phyloP scores from a whole-genome alignment of 2,113 vertebrate species.

The Lathamus discolor region DNA sequence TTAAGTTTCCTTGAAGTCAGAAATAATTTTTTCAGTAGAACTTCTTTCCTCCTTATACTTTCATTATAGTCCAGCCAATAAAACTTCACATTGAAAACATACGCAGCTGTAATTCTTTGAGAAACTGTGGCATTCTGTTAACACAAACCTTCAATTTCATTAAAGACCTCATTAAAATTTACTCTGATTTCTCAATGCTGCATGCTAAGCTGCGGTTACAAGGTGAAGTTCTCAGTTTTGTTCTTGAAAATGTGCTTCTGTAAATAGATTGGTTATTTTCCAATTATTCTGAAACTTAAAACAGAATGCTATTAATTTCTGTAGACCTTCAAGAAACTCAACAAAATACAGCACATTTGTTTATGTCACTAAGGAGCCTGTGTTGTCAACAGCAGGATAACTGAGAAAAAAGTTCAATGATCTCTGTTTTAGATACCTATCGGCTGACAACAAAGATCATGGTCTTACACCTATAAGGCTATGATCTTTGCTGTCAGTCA shows the following conservation, averaged over 20 bases:
- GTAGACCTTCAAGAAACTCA: not conserved
- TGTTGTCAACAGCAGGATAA: not conserved
- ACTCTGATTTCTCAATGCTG: not conserved
- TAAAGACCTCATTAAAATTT: not conserved
- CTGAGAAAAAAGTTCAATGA: not conserved
- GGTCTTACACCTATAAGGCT: not conserved
- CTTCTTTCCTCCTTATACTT: not conserved
- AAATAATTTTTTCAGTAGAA: not conserved
- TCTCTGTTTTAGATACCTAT: not conserved
- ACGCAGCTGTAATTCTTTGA: not conserved
- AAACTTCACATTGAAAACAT: not conserved
- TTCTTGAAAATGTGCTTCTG: not conserved
- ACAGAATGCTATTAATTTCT: not conserved
- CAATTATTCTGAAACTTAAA: not conserved
- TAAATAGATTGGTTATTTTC: not conserved
- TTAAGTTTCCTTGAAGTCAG: not conserved
- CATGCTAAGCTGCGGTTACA: not conserved
- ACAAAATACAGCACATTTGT: not conserved
- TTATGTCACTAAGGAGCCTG: not conserved
- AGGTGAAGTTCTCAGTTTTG: not conserved
- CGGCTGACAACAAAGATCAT: slow-evolving; percentile 43
- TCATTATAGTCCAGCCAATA: not conserved
- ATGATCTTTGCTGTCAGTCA: not conserved
- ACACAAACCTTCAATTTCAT: not conserved
- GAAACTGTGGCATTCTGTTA: not conserved